Evolutionary conservation across 2,797 vertebrate genomes (phyloP).

Genomic region (Sebastes flavidus): DNA sequence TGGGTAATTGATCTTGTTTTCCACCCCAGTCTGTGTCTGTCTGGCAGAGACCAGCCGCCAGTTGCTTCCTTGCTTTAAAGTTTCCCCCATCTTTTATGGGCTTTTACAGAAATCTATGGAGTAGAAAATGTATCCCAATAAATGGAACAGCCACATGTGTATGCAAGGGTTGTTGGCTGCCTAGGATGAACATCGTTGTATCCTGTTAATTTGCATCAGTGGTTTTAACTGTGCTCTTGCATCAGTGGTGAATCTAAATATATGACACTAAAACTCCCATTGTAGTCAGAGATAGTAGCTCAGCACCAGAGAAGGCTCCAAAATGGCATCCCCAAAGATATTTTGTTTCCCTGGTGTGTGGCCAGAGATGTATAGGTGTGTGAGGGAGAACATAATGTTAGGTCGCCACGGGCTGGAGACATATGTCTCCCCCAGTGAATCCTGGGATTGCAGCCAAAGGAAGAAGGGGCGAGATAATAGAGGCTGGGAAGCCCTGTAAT

Average conservation of each 20-base stretch:
- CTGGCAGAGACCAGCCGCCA: constrained; percentile 47
- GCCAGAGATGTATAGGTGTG: constrained; percentile 58
- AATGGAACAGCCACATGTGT: constrained; percentile 18
- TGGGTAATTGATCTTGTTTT: constrained; percentile 66
- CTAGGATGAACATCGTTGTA: constrained; percentile 3
- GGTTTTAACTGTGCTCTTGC: constrained; percentile 16
- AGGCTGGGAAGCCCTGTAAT: constrained; percentile 58
- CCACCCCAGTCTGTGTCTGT: constrained; percentile 49
- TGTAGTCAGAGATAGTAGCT: constrained; percentile 11
- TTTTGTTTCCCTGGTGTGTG: constrained; percentile 33
- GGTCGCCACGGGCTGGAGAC: constrained; percentile 60
- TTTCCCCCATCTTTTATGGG: constrained; percentile 35
- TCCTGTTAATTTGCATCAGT: constrained; percentile 14
- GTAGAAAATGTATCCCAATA: constrained; percentile 34
- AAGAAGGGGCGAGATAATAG: constrained; percentile 58
- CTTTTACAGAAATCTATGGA: constrained; percentile 35
- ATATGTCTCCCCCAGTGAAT: constrained; percentile 70
- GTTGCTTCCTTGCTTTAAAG: constrained; percentile 37
- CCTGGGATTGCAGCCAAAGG: constrained; percentile 73
- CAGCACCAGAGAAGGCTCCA: neutral
- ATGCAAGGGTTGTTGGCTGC: constrained; percentile 3
- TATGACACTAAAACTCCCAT: neutral
- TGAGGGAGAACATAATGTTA: constrained; percentile 63
- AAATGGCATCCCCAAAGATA: constrained; percentile 23
- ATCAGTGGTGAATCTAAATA: constrained; percentile 1